Conservation (phyloP, 2,888 invertebrate genomes). For the Phaedon cochleariae region DNA sequence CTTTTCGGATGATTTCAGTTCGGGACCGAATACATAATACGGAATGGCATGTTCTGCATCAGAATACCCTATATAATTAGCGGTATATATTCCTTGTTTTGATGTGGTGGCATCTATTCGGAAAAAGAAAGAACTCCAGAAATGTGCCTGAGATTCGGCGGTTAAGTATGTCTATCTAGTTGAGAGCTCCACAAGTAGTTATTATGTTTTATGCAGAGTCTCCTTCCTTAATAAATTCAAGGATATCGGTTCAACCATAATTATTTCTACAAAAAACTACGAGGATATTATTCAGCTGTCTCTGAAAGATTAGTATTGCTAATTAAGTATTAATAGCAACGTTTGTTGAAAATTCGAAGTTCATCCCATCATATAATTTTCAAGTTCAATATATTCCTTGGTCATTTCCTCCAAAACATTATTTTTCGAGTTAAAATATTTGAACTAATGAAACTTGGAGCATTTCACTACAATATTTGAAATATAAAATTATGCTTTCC, state of each 20-base stretch:
- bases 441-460: too few relatives aligned
- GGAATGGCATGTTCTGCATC: constrained; percentile 12
- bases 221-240: not conserved
- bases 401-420: too few relatives aligned
- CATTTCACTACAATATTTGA: too few relatives aligned
- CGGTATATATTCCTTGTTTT: not conserved
- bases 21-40: constrained; percentile 17
- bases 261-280: too few relatives aligned
- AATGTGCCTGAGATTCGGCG: not conserved
- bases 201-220: not conserved
- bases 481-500: too few relatives aligned
- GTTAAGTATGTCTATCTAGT: not conserved
- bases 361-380: too few relatives aligned
- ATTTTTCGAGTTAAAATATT: too few relatives aligned
- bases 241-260: not conserved
- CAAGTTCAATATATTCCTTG: too few relatives aligned
- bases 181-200: not conserved
- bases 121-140: not conserved
- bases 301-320: too few relatives aligned
- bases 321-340: too few relatives aligned
- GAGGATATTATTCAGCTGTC: too few relatives aligned
- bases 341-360: too few relatives aligned
- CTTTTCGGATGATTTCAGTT: constrained; percentile 31
- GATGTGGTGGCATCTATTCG: not conserved
- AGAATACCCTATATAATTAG: not conserved